Percentiles rank a stretch among this genome's conserved stretches.
Evolutionary conservation across 2,113 vertebrate species (phyloP).

Genomic region (Excalfactoria chinensis): DNA sequence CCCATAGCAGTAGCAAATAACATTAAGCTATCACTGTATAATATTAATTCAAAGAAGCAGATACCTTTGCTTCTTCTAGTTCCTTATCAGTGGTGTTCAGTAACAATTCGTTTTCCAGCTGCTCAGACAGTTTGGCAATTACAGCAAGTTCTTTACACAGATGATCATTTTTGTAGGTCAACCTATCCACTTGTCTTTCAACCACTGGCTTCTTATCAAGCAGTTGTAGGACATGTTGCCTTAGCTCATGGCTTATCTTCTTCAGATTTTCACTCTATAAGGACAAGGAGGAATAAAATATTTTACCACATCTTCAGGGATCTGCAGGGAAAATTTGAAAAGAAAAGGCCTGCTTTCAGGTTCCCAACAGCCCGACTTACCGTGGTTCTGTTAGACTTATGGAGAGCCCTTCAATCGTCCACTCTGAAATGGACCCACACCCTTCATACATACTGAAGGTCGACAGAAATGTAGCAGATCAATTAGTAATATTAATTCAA

Average conservation of each 20-base stretch:
- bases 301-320: not conserved
- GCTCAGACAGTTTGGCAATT: conserved; percentile 72
- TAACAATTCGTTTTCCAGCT: conserved; percentile 69
- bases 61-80: conserved; percentile 77
- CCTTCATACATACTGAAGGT: not conserved
- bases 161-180: conserved; percentile 74
- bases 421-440: not conserved
- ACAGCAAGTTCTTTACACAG: conserved; percentile 74
- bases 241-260: conserved; percentile 72
- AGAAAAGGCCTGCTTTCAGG: not conserved
- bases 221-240: conserved; percentile 72
- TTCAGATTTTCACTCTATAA: conserved; percentile 75
- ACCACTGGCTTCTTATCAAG: conserved; percentile 68
- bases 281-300: conserved; percentile 45
- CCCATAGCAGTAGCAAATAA: not conserved
- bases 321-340: not conserved
- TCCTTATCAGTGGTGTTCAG: conserved; percentile 70
- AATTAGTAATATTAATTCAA: not conserved
- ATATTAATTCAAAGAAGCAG: not conserved
- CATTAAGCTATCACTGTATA: not conserved
- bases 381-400: not conserved
- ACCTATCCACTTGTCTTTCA: conserved; percentile 65
- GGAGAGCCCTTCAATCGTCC: not conserved
- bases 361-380: not conserved
- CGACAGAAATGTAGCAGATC: not conserved